Percentiles rank a stretch among this genome's conserved stretches.
Evolutionary conservation across 64 coral and sea anemone genomes (phyloP).

Genomic region (Stichodactyla helianthus): DNA sequence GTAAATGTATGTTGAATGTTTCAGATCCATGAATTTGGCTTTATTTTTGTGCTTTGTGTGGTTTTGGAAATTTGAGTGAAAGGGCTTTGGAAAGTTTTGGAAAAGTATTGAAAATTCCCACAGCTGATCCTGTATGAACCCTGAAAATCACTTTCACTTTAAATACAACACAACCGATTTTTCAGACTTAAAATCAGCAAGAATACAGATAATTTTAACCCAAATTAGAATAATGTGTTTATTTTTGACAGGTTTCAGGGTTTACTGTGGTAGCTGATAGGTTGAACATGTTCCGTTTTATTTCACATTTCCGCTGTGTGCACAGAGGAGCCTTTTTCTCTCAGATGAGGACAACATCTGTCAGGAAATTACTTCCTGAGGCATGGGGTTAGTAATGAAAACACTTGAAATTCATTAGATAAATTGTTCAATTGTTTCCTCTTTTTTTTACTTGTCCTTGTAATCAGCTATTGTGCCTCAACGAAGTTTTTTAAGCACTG

Average conservation of each 20-base stretch:
- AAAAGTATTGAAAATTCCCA: no score
- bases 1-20: no score
- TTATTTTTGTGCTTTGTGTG: no score
- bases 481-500: no score
- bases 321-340: conserved; percentile 94
- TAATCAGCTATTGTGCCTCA: no score
- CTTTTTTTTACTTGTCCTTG: background rate
- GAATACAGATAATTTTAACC: background rate
- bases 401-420: background rate
- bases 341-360: conserved; percentile 95
- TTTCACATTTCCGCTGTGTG: conserved; percentile 95
- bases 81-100: no score
- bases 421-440: background rate
- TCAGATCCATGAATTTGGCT: no score
- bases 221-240: background rate
- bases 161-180: no score
- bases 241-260: conserved; percentile 47
- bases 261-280: conserved; percentile 86
- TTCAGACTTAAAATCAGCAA: no score
- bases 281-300: conserved; percentile 84
- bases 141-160: no score
- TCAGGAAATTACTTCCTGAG: conserved; percentile 87
- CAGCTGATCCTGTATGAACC: no score
- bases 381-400: conserved; percentile 69
- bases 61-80: no score